These are phyloP conservation scores for Creontiades dilutus DNA, from an alignment of 2,888 invertebrate genomes.

Conservation along the genomic window DNA sequence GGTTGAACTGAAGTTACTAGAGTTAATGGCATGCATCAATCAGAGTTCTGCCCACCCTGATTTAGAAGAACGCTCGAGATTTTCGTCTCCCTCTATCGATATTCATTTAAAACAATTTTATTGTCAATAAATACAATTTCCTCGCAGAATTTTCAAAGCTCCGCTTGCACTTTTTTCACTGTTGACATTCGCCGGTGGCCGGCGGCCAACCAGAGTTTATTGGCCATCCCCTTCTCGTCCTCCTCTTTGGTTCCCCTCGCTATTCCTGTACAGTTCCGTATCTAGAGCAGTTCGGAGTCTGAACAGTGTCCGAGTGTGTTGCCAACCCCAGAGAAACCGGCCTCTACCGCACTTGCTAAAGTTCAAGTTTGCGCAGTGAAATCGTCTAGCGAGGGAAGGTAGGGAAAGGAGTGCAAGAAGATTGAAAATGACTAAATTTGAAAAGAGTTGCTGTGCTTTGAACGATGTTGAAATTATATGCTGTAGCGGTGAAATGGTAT, in stretches of 20 bases:
- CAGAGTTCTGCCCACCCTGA: too few relatives aligned
- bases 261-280: constrained; percentile 67
- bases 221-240: constrained; percentile 57
- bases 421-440: too few relatives aligned
- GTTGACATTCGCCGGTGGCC: constrained; percentile 68
- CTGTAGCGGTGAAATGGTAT: too few relatives aligned
- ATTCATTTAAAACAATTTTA: neutral
- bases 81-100: too few relatives aligned
- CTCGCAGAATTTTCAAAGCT: neutral
- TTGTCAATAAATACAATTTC: neutral
- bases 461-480: too few relatives aligned
- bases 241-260: constrained; percentile 38
- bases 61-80: too few relatives aligned
- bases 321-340: constrained; percentile 41
- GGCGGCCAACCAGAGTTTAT: constrained; percentile 67
- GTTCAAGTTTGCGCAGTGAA: constrained; percentile 35
- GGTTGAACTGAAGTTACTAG: too few relatives aligned
- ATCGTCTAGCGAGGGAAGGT: neutral
- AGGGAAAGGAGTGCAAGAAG: neutral
- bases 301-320: constrained; percentile 56
- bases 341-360: constrained; percentile 21
- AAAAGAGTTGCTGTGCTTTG: too few relatives aligned
- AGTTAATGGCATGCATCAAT: too few relatives aligned
- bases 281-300: constrained; percentile 70
- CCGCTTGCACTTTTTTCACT: constrained; percentile 51